Evolutionary conservation across 2,113 vertebrate genomes (phyloP), one percentile per base, ranked within the genome.

Genomic region (Prietella phreatophila): DNA sequence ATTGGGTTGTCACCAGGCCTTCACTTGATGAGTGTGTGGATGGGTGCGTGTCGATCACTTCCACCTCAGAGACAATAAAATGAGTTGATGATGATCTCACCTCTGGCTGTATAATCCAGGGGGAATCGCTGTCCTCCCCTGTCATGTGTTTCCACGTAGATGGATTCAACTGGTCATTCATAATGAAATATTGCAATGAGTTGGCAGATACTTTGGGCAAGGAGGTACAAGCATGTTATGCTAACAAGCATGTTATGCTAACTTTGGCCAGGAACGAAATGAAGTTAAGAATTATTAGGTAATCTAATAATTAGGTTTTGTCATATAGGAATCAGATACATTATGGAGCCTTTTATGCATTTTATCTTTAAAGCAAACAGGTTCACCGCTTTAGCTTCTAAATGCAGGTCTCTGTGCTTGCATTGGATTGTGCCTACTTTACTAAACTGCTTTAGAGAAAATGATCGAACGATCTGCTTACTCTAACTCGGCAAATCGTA

Each of bases 1-100:
- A 86, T 20, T 42, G 67, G 55, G 50, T 83, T 47, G 80, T 86
- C 85, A 89, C 50, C 42, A 78, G 67, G 11, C 14, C 30, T n/a
- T 75, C 20, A 25, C 8, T 78, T 6, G 53, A 33, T 30, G 50
- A 78, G 19, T 81, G 55, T 75, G 82, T 71, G 56, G 61, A 76
- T 73, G 47, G 61, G 82, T 73, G 47, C 60, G 56, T 85, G 61
- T 80, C 36, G 39, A 63, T 63, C 58, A 83, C 42, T 36, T 82
- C 60, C 55, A 65, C 79, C 15, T 22, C 63, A n/a, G 20, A 86
- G 56, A 75, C 55, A 56, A 50, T 8, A 50, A 86, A 86, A 86
- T 33, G 56, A 39, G 42, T 58, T 11, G 27, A 69, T 67, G 79
- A 86, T 75, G 53, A 79, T 69, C 50, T 33, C 3, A n/a, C 10